These are phyloP conservation scores for Prinia subflava DNA, from an alignment of 2,113 vertebrate genomes.

Conservation along the genomic window DNA sequence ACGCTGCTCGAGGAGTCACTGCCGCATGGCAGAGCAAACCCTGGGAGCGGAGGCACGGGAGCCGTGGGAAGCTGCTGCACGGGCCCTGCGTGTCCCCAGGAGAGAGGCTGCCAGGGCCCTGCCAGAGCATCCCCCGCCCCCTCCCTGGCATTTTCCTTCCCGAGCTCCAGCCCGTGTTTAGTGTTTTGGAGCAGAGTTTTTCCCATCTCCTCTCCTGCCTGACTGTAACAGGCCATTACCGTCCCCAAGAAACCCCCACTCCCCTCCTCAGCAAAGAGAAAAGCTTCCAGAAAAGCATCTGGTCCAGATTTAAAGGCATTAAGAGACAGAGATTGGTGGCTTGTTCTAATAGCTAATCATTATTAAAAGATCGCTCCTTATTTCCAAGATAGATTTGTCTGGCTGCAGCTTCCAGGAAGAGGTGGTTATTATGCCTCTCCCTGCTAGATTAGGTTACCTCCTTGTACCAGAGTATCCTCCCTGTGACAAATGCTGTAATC, in stretches of 20 bases:
- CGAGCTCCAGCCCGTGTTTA: not conserved
- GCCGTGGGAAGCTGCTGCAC: not conserved
- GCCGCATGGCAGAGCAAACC: not conserved
- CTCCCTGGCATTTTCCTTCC: not conserved
- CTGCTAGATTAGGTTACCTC: constrained; percentile 44
- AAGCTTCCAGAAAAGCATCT: constrained; percentile 58
- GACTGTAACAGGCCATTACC: not conserved
- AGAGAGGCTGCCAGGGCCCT: not conserved
- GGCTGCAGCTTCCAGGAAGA: constrained; percentile 51
- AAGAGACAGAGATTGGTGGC: constrained; percentile 41
- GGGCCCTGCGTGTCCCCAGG: not conserved
- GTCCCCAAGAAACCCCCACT: not conserved
- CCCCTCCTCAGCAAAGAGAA: not conserved
- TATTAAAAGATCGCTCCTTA: constrained; percentile 37
- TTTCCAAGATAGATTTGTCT: constrained; percentile 57
- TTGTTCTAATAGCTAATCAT: constrained; percentile 59
- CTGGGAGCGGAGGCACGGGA: not conserved
- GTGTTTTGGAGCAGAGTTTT: not conserved
- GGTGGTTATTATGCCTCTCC: constrained; percentile 23
- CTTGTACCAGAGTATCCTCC: not conserved
- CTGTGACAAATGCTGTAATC: constrained; percentile 4
- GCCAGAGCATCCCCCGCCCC: not conserved
- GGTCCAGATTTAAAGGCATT: constrained; percentile 53
- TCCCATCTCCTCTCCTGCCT: not conserved
- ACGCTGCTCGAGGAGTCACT: not conserved